Evolutionary conservation across 1,140 invertebrate species (phyloP).

Genomic region (Acromyrmex heyeri): DNA sequence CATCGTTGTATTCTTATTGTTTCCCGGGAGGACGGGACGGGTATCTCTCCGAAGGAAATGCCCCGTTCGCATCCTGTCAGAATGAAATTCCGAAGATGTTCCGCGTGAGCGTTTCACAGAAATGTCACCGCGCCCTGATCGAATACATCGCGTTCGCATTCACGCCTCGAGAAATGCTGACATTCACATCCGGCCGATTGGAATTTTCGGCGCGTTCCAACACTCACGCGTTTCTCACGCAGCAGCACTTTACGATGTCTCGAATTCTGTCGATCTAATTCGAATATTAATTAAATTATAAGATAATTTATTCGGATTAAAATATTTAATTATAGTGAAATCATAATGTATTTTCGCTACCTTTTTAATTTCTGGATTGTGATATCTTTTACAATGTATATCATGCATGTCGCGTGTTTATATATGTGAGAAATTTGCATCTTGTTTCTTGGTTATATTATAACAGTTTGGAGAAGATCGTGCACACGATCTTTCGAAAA

Average conservation of each 20-base stretch:
- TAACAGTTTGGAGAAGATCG: background rate
- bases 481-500: background rate
- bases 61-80: slow-evolving; percentile 41
- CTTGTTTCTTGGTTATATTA: background rate
- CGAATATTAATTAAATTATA: background rate
- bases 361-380: background rate
- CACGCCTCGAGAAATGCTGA: slow-evolving; percentile 32
- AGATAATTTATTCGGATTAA: background rate
- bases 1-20: slow-evolving; percentile 11
- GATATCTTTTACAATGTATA: background rate
- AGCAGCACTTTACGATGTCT: slow-evolving; percentile 3
- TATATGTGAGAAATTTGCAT: background rate
- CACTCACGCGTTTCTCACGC: background rate
- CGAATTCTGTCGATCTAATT: background rate
- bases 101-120: slow-evolving; percentile 31
- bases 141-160: slow-evolving; percentile 32
- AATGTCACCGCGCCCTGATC: slow-evolving; percentile 41
- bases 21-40: background rate
- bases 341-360: background rate
- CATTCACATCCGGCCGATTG: slow-evolving; percentile 31
- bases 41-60: background rate
- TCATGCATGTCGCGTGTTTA: background rate
- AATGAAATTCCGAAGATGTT: slow-evolving; percentile 50
- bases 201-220: slow-evolving; percentile 34
- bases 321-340: background rate